Conservation (phyloP, 2,888 invertebrate species). For the Drosophila nr. medialis region DNA sequence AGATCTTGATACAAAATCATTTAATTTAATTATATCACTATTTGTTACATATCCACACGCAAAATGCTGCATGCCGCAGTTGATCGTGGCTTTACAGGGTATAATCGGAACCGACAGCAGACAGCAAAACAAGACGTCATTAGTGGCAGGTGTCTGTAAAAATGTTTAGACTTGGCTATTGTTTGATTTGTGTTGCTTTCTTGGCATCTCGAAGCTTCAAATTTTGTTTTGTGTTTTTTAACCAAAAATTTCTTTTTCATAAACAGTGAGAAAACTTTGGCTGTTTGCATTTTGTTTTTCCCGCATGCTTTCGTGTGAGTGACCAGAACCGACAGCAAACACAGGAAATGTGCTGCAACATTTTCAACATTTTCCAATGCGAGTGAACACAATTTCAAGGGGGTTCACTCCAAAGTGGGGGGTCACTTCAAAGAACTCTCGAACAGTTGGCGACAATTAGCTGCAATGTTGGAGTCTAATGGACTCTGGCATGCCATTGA, state of each 20-base stretch:
- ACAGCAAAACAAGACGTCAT: constrained; percentile 75
- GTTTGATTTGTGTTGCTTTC: constrained; percentile 70
- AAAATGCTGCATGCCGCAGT: constrained; percentile 9
- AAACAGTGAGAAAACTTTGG: constrained; percentile 58
- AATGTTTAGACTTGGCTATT: constrained; percentile 76
- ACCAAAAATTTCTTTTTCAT: constrained; percentile 64
- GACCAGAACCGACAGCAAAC: constrained; percentile 47
- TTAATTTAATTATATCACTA: background rate
- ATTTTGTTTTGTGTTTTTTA: constrained; percentile 8
- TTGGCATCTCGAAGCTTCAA: constrained; percentile 33
- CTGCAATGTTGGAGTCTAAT: constrained; percentile 48
- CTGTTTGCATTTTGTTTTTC: constrained; percentile 42
- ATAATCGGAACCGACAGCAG: constrained; percentile 42
- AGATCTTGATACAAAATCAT: background rate
- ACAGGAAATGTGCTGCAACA: constrained; percentile 69
- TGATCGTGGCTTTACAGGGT: constrained; percentile 3
- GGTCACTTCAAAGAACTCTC: constrained; percentile 58
- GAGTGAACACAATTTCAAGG: constrained; percentile 20
- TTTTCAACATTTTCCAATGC: constrained; percentile 37
- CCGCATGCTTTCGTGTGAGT: constrained; percentile 16
- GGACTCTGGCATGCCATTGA: constrained; percentile 65
- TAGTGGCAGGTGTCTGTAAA: constrained; percentile 80
- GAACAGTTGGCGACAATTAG: constrained; percentile 68
- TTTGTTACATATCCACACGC: background rate
- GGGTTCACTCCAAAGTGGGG: constrained; percentile 33